These are phyloP conservation scores for Murina feae DNA, from an alignment of 2,113 vertebrate species.

Conservation along the genomic window DNA sequence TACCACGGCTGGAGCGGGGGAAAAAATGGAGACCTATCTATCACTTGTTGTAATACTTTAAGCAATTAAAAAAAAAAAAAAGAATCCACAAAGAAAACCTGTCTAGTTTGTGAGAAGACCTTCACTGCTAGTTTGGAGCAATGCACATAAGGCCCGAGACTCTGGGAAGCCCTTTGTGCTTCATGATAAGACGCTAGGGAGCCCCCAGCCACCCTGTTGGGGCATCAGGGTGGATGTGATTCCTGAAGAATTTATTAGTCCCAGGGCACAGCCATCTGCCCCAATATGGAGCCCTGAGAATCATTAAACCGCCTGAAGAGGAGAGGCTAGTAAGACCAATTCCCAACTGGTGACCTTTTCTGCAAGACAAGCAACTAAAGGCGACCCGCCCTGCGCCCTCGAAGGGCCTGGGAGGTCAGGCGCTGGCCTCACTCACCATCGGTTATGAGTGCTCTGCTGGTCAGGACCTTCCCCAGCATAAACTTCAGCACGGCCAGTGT, in stretches of 20 bases:
- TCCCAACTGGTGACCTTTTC: neutral
- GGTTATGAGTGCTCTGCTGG: slow-evolving; percentile 96
- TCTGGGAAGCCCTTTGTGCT: neutral
- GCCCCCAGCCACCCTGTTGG: neutral
- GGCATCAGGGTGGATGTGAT: neutral
- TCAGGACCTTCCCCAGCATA: slow-evolving; percentile 95
- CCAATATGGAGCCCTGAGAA: neutral
- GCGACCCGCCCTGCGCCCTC: neutral
- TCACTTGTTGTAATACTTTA: too few relatives aligned
- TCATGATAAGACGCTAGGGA: neutral
- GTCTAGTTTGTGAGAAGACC: neutral
- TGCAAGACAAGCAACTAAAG: neutral
- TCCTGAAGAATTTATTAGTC: neutral
- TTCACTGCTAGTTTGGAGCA: neutral
- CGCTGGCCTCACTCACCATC: slow-evolving; percentile 86
- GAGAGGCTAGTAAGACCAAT: too few relatives aligned
- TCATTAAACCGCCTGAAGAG: neutral
- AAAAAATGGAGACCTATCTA: too few relatives aligned
- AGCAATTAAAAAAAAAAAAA: neutral
- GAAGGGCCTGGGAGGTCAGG: neutral
- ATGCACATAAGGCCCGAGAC: neutral
- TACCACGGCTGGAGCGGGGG: neutral
- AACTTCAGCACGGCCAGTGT: slow-evolving; percentile 94
- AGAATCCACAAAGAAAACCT: neutral
- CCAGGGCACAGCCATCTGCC: neutral